Evolutionary conservation across 1,140 invertebrate genomes (phyloP), one percentile per base, ranked within the genome.

Genomic region (Bombus picipes): DNA sequence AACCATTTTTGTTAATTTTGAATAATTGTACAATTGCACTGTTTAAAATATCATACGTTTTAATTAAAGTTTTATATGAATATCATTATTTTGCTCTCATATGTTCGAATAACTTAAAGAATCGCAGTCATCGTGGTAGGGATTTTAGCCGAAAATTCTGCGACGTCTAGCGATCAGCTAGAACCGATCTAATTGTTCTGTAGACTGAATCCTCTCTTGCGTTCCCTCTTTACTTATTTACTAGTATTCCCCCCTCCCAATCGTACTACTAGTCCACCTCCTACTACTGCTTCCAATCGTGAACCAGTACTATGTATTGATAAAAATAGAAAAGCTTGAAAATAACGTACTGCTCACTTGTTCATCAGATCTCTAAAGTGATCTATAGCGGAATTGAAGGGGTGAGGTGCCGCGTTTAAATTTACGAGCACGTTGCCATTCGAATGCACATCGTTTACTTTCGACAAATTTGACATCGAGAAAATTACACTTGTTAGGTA

Each of bases 191-290:
- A 90, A 89, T 89, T 90, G 89, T 83, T 86, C 85, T 83, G 83
- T 84, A 75, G 87, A 95, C 95, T 95, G 93, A 93, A 92, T 89
- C 90, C 86, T 87, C 87, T 92, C 87, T 87, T 89, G 88, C 85
- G 91, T 92, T 93, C 91, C 90, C 89, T 92, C 88, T 92, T 93
- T 94, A 95, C 94, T 95, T 95, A 95, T 95, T 95, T 94, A 95
- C 94, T 90, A 91, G 84, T 75, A 79, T 78, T 93, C 89, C 91
- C 93, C 88, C 90, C 79, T 68, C 65, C 81, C 65, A n/a, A 72
- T 85, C 87, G 75, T 91, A 89, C 88, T 91, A 92, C 82, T 90
- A 83, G 82, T 87, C 88, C 86, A 83, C 90, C 90, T 92, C 88
- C 89, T 90, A 81, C 84, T 81, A 73, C 83, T 85, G 83, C 88